These are phyloP conservation scores for Pangasianodon gigas DNA, from an alignment of 2,113 vertebrate genomes.

Conservation along the genomic window DNA sequence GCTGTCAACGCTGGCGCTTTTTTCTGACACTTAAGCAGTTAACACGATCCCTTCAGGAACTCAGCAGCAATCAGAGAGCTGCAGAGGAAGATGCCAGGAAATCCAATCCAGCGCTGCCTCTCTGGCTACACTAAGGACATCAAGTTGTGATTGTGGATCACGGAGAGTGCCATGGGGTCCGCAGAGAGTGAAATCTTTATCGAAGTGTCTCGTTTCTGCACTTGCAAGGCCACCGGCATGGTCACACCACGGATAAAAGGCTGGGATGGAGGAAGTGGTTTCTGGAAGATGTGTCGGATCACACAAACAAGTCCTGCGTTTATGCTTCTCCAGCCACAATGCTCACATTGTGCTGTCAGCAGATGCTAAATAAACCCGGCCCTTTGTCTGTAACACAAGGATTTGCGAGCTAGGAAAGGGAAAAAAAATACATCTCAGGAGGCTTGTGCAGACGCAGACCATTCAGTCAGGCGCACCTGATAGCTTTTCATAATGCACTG, in stretches of 20 bases:
- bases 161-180: not conserved
- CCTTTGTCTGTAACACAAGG: slow-evolving; percentile 52
- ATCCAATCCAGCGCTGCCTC: slow-evolving; percentile 16
- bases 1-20: slow-evolving; percentile 33
- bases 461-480: slow-evolving; percentile 36
- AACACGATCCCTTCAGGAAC: slow-evolving; percentile 49
- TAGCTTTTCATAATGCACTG: slow-evolving; percentile 35
- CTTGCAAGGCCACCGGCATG: slow-evolving; percentile 6
- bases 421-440: slow-evolving; percentile 33
- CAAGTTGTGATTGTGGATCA: slow-evolving; percentile 2
- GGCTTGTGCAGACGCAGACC: slow-evolving; percentile 36
- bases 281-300: slow-evolving; percentile 57
- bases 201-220: not conserved
- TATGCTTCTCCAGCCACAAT: slow-evolving; percentile 44
- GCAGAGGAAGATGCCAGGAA: slow-evolving; percentile 37
- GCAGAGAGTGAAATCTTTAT: not conserved
- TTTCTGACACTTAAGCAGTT: slow-evolving; percentile 49
- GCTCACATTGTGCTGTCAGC: slow-evolving; percentile 52
- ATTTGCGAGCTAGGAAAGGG: slow-evolving; percentile 3
- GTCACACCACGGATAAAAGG: slow-evolving; percentile 43
- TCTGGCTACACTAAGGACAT: slow-evolving; percentile 14
- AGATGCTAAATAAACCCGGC: slow-evolving; percentile 53
- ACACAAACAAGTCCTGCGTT: slow-evolving; percentile 36
- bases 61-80: slow-evolving; percentile 39
- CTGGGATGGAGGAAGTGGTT: slow-evolving; percentile 41